phyloP scores from a whole-genome alignment of 2,113 vertebrate species.

The Podarcis muralis region DNA sequence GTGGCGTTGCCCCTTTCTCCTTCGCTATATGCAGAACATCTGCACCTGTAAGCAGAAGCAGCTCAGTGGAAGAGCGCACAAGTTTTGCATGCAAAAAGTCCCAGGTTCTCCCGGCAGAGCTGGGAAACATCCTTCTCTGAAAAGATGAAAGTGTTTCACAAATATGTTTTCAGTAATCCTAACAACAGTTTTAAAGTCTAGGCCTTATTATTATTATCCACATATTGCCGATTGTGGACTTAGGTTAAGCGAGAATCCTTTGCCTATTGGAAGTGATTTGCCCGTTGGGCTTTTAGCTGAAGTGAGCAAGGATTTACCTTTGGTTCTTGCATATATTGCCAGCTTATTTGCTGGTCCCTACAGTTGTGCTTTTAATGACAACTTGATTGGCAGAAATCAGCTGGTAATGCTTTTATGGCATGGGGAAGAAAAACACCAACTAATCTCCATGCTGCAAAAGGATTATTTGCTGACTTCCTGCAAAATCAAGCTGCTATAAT shows the following conservation, averaged over 20 bases:
- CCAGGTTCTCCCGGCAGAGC: not conserved
- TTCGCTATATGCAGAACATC: not conserved
- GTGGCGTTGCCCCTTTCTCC: not conserved
- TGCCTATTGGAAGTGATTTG: not conserved
- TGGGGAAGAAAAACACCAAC: not conserved
- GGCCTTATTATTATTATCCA: not conserved
- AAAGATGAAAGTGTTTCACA: not conserved
- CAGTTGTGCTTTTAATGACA: not conserved
- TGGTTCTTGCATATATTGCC: not conserved
- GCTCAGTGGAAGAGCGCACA: not conserved
- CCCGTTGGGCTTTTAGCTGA: not conserved
- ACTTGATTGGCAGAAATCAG: not conserved
- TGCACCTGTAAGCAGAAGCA: not conserved
- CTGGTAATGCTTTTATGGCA: not conserved
- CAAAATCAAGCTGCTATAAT: not conserved
- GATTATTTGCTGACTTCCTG: not conserved
- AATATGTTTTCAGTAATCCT: not conserved
- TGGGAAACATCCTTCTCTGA: not conserved
- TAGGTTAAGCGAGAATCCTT: not conserved
- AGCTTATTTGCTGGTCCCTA: not conserved
- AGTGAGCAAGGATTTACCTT: not conserved
- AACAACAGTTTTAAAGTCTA: not conserved
- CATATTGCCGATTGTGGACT: not conserved
- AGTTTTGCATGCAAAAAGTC: not conserved
- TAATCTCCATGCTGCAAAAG: not conserved